A percentile compares a stretch with the other conserved stretches of the same genome.
These are phyloP conservation scores for Eurytoma adleriae DNA, from an alignment of 2,888 invertebrate species.

Conservation along the genomic window DNA sequence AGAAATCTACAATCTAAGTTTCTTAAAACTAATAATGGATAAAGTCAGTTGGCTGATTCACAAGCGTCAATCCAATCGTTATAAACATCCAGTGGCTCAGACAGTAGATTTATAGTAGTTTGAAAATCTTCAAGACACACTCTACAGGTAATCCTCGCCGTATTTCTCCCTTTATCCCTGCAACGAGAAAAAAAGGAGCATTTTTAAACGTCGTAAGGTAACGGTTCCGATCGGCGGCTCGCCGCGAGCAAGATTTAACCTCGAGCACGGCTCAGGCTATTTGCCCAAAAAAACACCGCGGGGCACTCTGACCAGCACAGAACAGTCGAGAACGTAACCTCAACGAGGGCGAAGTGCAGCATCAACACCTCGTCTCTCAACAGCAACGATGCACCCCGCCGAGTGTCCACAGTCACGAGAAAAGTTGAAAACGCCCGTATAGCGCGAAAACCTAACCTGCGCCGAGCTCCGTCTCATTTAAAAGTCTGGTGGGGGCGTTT, in stretches of 20 bases:
- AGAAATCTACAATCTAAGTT: not conserved
- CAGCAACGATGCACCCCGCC: too few species aligned
- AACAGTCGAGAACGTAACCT: not conserved
- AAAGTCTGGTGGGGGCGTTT: slow-evolving; percentile 33
- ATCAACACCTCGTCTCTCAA: not conserved
- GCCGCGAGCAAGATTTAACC: not conserved
- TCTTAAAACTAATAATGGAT: not conserved
- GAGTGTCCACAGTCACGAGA: too few species aligned
- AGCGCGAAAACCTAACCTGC: slow-evolving; percentile 43
- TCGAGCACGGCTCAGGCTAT: not conserved
- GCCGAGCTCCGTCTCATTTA: slow-evolving; percentile 40
- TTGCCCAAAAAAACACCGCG: not conserved
- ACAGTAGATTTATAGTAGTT: slow-evolving; percentile 95
- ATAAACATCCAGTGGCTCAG: slow-evolving; percentile 98
- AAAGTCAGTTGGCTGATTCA: slow-evolving; percentile 89
- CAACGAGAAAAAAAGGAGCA: slow-evolving; percentile 26
- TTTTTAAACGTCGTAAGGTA: slow-evolving; percentile 17
- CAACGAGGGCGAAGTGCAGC: not conserved
- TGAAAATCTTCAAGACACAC: slow-evolving; percentile 98
- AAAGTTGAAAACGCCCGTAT: not conserved
- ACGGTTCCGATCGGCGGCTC: slow-evolving; percentile 19
- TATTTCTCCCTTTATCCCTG: slow-evolving; percentile 96
- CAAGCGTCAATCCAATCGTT: slow-evolving; percentile 99
- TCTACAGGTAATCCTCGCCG: slow-evolving; percentile 95
- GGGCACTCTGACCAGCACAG: not conserved